Conservation (phyloP, 2,888 invertebrate genomes). For the Junonia oenone region DNA sequence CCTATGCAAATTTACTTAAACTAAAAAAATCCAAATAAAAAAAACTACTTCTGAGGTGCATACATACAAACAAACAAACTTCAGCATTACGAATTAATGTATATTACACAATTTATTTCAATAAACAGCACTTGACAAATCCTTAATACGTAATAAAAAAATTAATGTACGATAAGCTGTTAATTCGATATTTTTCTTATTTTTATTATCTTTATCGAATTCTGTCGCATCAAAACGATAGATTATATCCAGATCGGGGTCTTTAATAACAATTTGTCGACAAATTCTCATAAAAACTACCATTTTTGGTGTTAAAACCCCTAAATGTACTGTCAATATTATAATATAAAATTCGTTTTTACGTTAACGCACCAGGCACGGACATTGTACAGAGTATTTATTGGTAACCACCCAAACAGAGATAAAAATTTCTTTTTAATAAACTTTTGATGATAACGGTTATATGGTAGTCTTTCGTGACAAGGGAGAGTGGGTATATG, state of each 20-base stretch:
- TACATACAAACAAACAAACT: no score
- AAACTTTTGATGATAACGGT: no score
- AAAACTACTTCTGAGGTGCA: no score
- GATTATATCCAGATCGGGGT: slow-evolving; percentile 1
- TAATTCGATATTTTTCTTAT: background rate
- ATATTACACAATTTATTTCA: background rate
- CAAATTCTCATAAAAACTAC: background rate
- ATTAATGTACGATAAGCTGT: background rate
- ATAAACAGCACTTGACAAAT: background rate
- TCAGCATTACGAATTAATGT: background rate
- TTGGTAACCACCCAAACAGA: background rate
- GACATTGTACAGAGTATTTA: background rate
- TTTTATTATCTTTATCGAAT: background rate
- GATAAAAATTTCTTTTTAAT: background rate
- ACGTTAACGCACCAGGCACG: background rate
- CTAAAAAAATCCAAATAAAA: no score
- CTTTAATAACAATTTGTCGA: background rate
- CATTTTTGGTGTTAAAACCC: background rate
- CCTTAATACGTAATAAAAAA: background rate
- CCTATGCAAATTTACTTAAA: no score
- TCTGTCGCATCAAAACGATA: slow-evolving; percentile 1
- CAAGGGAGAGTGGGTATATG: no score
- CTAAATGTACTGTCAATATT: background rate
- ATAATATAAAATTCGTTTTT: background rate
- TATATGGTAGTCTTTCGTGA: no score